Evolutionary conservation across 2,113 vertebrate species (phyloP), one percentile per base, ranked within the genome.

Genomic region (Phasianus colchicus): DNA sequence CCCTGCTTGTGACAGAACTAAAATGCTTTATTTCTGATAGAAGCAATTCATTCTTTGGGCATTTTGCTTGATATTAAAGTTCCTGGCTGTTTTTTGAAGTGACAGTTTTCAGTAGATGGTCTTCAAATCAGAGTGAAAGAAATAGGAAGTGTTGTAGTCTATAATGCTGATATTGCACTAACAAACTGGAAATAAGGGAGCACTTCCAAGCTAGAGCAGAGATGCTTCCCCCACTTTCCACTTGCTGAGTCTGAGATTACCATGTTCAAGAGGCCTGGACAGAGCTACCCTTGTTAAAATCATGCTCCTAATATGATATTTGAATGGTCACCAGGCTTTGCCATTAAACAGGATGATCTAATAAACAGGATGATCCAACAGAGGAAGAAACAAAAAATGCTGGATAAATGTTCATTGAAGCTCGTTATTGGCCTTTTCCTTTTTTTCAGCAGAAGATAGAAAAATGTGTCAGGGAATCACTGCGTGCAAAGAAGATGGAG

Each of bases 11-110:
- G 97, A 97, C 97, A 97, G 95, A 97, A 97, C 95, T 96, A 92
- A 97, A 98, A 97, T 96, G 94, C 94, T 97, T 97, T 96, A 87
- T 96, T 98, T 97, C 97, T 98, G 97, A 96, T 97, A 96, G 95
- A 50, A 96, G 93, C 91, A 95, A 97, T 97, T 98, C 97, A 97
- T 98, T 97, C 97, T 97, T 96, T 85, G 32, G 97, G 97, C 95
- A 93, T 96, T 95, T 95, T 94, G 80, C 97, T 96, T 96, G 93
- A 94, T 96, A 95, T 83, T 94, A 95, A 98, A 96, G 84, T 80
- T 77, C 88, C 92, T 95, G 92, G 76, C 93, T 96, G 91, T 40
- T 90, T 97, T 97, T 95, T 97, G 95, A 97, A 97, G 97, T 92
- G 52, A 90, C 50, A 84, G 63, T 94, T 93, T 97, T 97, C 93